These are phyloP conservation scores for Periphyllus acericola DNA, from an alignment of 2,888 invertebrate genomes.

Conservation along the genomic window DNA sequence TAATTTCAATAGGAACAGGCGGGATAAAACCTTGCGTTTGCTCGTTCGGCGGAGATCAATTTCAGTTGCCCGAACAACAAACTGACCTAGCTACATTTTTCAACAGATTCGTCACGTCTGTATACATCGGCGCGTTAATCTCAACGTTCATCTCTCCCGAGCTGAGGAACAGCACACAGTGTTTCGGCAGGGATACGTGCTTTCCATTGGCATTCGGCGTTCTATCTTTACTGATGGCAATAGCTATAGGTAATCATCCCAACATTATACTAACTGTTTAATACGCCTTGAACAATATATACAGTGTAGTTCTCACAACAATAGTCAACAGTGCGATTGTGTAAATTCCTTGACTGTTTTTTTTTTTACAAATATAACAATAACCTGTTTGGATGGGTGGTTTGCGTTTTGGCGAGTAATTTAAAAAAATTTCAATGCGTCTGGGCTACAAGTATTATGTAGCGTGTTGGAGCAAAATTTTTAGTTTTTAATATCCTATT, in stretches of 20 bases:
- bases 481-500: too few relatives aligned
- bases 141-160: constrained; percentile 81
- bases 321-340: too few relatives aligned
- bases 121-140: constrained; percentile 76
- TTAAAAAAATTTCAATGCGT: too few relatives aligned
- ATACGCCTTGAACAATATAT: too few relatives aligned
- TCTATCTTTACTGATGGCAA: constrained; percentile 74
- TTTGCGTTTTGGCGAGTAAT: too few relatives aligned
- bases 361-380: too few relatives aligned
- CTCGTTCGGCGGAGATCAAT: constrained; percentile 86
- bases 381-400: too few relatives aligned
- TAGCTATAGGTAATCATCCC: constrained; percentile 70
- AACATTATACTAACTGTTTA: too few relatives aligned
- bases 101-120: constrained; percentile 78
- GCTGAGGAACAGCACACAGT: constrained; percentile 73
- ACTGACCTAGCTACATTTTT: constrained; percentile 77
- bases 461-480: too few relatives aligned
- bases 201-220: constrained; percentile 81
- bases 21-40: constrained; percentile 86
- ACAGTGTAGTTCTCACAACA: too few relatives aligned
- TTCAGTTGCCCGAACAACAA: constrained; percentile 74
- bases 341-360: too few relatives aligned
- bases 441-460: too few relatives aligned
- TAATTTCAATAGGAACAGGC: constrained; percentile 81
- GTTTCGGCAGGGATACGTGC: constrained; percentile 76